Conservation (phyloP, 2,888 invertebrate genomes). For the Ichneumoninae sp. region DNA sequence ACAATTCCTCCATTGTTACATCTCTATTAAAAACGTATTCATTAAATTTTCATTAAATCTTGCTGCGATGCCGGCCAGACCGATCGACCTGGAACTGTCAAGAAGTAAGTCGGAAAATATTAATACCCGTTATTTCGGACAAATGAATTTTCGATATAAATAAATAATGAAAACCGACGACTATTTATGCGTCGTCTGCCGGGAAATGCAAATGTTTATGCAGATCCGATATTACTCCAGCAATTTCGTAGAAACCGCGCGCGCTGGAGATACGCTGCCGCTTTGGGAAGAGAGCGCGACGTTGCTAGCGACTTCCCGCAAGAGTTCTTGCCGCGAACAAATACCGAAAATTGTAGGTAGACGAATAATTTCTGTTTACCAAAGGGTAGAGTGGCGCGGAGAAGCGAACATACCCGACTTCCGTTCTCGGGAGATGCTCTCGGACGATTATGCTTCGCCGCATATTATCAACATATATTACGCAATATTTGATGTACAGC, state of each 20-base stretch:
- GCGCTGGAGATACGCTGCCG: constrained; percentile 15
- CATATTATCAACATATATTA: neutral
- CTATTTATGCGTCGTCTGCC: constrained; percentile 59
- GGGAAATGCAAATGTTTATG: constrained; percentile 69
- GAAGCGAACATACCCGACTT: neutral
- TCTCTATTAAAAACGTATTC: neutral
- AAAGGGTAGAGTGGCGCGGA: constrained; percentile 12
- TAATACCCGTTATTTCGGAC: constrained; percentile 17
- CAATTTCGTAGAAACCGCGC: constrained; percentile 58
- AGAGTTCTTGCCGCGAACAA: constrained; percentile 33
- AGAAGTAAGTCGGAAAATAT: neutral
- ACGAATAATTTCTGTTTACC: constrained; percentile 48
- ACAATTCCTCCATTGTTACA: neutral
- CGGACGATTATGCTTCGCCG: constrained; percentile 20
- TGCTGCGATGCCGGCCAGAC: neutral
- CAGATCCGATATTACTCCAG: constrained; percentile 67
- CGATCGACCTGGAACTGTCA: neutral
- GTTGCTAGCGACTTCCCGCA: constrained; percentile 37
- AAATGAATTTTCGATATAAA: constrained; percentile 63
- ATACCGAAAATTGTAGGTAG: constrained; percentile 47
- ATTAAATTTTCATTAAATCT: neutral
- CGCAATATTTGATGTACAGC: neutral
- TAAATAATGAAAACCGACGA: constrained; percentile 60
- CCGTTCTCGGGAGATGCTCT: constrained; percentile 6
- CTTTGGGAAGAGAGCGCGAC: constrained; percentile 9